Evolutionary conservation across 2,797 vertebrate species (phyloP).

Genomic region (Aythya fuligula): DNA sequence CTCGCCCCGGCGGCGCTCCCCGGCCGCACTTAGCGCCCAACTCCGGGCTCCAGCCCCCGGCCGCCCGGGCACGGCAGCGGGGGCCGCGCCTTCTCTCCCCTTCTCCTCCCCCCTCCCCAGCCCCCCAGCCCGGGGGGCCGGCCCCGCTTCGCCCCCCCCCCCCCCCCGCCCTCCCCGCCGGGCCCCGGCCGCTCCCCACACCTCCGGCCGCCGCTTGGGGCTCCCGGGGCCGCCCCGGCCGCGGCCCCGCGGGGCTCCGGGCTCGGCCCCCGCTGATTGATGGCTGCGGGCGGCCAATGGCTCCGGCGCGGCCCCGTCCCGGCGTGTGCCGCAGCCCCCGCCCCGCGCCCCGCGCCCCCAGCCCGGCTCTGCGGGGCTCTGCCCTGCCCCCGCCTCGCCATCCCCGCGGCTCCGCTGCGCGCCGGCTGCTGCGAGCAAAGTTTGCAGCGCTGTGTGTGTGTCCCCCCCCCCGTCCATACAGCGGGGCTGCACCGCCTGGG

Average conservation of each 20-base stretch:
- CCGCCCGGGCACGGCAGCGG: not conserved
- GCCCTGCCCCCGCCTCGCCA: not conserved
- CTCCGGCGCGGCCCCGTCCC: conserved; percentile 78
- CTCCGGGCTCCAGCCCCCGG: not conserved
- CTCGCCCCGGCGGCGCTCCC: not conserved
- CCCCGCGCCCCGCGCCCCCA: conserved; percentile 5
- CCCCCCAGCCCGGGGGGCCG: not conserved
- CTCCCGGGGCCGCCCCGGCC: conserved; percentile 10
- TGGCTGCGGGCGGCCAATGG: conserved; percentile 81
- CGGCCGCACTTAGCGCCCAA: not conserved
- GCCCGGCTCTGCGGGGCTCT: conserved; percentile 2
- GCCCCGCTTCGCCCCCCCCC: not conserved
- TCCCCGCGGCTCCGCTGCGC: not conserved
- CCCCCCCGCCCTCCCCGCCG: not conserved
- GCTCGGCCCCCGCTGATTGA: conserved; percentile 65
- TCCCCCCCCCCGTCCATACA: too few species aligned
- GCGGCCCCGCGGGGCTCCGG: conserved; percentile 14
- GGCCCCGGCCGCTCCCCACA: not conserved
- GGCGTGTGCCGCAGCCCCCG: conserved; percentile 74
- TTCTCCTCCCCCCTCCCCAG: not conserved
- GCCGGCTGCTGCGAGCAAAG: not conserved
- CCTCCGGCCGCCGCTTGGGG: not conserved
- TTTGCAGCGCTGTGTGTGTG: not conserved
- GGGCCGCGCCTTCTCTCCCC: too few species aligned
- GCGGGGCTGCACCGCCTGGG: too few species aligned